Base-by-base conservation (phyloP, 2,797 vertebrate species). In the Myotis pilosus region DNA sequence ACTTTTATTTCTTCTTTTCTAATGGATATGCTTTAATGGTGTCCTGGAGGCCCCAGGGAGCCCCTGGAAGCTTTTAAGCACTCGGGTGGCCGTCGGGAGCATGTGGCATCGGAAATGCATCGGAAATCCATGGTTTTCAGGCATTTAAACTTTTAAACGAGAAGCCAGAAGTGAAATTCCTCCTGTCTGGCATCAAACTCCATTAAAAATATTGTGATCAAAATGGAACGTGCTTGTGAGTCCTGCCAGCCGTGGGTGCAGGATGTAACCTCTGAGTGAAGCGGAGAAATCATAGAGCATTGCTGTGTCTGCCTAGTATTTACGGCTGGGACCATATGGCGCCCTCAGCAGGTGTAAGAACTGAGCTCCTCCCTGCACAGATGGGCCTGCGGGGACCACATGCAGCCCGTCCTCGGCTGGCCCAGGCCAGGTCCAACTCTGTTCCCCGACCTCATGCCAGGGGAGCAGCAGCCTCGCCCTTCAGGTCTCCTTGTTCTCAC, bases 361-460 rank as follows among this genome's bases (percentile, higher is more conserved):
- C 22, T 89, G 86, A 78, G 84, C 95, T 95, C 84, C 66, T 38
- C 17, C n/a, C 49, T 1, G 68, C 68, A 74, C 94, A 96, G 95
- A 95, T 95, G 92, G 89, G n/a, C 66, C 81, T 51, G 20, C 6
- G 6, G 92, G 53, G 75, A 33, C 0, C 0, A 7, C 1, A 4
- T 30, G 72, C 36, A 38, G 55, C 55, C 47, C 30, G 41, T 33
- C n/a, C 15, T 4, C 1, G 9, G 89, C 36, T 23, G 81, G 30
- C 23, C n/a, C 49, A 33, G 8, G 44, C 8, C 74, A 44, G 79
- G 36, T 15, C 23, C 33, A 33, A 1, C 22, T 75, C 86, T 36
- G 12, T 38, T 47, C 0, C 33, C 30, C 20, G 85, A 47, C 68
- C 57, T 57, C 22, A 16, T n/a, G 49, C n/a, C 28, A 19, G 62